phyloP scores from a whole-genome alignment of 2,113 vertebrate species.

The Lethenteron camtschaticum region DNA sequence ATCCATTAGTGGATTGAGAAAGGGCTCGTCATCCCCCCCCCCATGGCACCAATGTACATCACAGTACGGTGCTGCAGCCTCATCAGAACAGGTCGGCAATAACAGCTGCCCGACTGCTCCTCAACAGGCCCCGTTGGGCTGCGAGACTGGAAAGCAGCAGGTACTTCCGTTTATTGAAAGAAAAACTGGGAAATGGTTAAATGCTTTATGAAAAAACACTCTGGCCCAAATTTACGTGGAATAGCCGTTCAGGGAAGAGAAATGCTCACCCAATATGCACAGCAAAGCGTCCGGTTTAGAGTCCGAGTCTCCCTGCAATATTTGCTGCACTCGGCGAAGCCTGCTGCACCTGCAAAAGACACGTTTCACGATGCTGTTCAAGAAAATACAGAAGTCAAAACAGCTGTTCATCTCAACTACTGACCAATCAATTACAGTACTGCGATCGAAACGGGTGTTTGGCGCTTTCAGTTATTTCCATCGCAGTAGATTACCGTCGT shows the following conservation, averaged over 20 bases:
- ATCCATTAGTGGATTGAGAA: no score
- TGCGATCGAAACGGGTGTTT: no score
- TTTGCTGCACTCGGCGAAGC: slow-evolving; percentile 51
- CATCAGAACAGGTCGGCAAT: no score
- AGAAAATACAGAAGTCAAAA: no score
- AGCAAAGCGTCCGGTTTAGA: slow-evolving; percentile 55
- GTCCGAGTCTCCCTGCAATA: slow-evolving; percentile 38
- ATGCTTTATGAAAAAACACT: slow-evolving; percentile 19
- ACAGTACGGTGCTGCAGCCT: no score
- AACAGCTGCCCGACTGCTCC: not conserved
- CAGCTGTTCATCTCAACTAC: no score
- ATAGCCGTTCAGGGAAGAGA: slow-evolving; percentile 12
- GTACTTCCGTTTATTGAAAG: slow-evolving; percentile 12
- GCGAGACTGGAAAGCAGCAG: slow-evolving; percentile 7
- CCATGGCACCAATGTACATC: no score
- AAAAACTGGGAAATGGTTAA: slow-evolving; percentile 16
- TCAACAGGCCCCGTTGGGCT: not conserved
- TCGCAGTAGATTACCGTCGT: no score
- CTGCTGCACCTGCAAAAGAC: slow-evolving; percentile 44
- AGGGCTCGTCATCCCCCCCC: no score
- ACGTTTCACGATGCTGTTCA: no score
- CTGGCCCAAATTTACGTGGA: slow-evolving; percentile 13
- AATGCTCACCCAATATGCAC: slow-evolving; percentile 56
- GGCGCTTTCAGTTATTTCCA: no score
- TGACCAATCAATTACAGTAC: no score